Conservation (phyloP, 2,797 vertebrate genomes). For the Amphiprion clarkii region DNA sequence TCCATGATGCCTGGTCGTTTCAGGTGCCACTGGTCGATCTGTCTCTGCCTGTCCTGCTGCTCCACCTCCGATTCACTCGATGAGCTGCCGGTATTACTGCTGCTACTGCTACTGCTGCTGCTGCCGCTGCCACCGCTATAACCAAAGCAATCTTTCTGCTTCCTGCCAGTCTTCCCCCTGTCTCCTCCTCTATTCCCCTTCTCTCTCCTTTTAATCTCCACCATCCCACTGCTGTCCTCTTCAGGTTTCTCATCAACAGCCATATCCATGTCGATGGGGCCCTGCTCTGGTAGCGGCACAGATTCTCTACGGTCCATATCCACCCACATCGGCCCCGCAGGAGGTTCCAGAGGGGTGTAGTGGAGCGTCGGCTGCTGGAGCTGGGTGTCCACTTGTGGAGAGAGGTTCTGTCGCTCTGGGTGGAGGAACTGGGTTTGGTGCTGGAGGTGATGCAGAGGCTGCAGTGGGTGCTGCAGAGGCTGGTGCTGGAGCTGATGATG, state of each 20-base stretch:
- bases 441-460: conserved; percentile 70
- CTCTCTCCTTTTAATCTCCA: conserved; percentile 56
- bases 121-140: conserved; percentile 36
- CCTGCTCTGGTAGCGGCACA: conserved; percentile 30
- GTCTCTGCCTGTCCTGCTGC: conserved; percentile 66
- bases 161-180: conserved; percentile 43
- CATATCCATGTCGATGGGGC: conserved; percentile 53
- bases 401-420: conserved; percentile 56
- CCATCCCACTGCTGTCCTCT: conserved; percentile 15
- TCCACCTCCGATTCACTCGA: conserved; percentile 76
- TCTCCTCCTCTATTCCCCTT: conserved; percentile 41
- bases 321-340: conserved; percentile 59
- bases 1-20: conserved; percentile 62
- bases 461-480: conserved; percentile 68
- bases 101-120: conserved; percentile 63
- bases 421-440: conserved; percentile 67
- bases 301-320: conserved; percentile 57
- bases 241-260: conserved; percentile 7
- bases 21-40: conserved; percentile 74
- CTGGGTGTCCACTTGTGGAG: conserved; percentile 41
- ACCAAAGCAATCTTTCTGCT: conserved; percentile 68
- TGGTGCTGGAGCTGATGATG: conserved; percentile 57
- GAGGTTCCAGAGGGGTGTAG: conserved; percentile 71
- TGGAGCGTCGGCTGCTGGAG: conserved; percentile 63
- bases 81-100: conserved; percentile 69